Evolutionary conservation across 2,797 vertebrate species (phyloP).

Genomic region (Tympanoctomys barrerae): DNA sequence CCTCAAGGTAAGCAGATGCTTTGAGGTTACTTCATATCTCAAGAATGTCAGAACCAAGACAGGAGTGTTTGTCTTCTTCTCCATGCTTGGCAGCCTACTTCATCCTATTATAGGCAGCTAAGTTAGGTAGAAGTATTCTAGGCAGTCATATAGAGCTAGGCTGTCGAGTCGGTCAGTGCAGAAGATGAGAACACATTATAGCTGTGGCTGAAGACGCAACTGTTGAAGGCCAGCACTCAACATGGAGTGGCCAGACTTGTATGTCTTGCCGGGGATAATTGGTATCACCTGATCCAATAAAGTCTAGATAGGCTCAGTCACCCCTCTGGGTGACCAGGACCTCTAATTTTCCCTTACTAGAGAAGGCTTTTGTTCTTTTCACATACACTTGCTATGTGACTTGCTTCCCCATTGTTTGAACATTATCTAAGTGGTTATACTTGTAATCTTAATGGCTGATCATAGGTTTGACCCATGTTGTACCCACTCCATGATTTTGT

Average conservation of each 20-base stretch:
- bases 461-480: not conserved
- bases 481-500: not conserved
- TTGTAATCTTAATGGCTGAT: not conserved
- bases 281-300: not conserved
- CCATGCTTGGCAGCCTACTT: not conserved
- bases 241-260: not conserved
- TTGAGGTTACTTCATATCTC: not conserved
- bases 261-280: not conserved
- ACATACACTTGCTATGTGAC: not conserved
- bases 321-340: not conserved
- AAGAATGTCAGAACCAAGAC: not conserved
- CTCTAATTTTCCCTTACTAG: not conserved
- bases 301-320: not conserved
- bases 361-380: not conserved
- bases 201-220: no score
- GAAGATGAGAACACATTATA: no score
- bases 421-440: not conserved
- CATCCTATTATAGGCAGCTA: no score
- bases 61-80: not conserved
- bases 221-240: not conserved
- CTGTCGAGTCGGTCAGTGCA: no score
- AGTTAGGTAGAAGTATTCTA: no score
- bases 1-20: not conserved
- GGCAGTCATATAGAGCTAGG: no score
- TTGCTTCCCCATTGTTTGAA: not conserved